Base-by-base conservation (phyloP, 2,888 invertebrate genomes). In the Nymphalis urticae region DNA sequence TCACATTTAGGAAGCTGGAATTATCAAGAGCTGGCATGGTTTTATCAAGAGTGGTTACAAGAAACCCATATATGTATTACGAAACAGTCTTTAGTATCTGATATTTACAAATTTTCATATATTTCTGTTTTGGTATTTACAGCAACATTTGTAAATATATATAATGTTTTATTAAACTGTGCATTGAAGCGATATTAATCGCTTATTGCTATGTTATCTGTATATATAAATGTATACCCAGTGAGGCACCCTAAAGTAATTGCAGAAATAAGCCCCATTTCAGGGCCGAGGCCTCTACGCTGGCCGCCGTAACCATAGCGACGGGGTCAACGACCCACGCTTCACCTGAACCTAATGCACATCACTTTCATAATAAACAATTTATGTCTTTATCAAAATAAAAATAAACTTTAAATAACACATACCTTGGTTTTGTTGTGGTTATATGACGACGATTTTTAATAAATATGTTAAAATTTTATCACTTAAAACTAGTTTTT, bases 251-350 rank as follows among this genome's bases (percentile, higher is more conserved):
- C 70, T 54, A 67, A 70, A 67, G 70, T 67, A 64, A 67, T 70
- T 70, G 69, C 66, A 65, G 64, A 59, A 66, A 70, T 66, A 66
- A 70, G 69, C 66, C 69, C 74, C 73, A 60, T 68, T 70, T 66
- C 75, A 72, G 75, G 67, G 68, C 72, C 72, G 77, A 76, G 77
- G 81, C 75, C 78, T 75, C 75, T 75, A 85, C 84, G 86, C 85
- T 83, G 83, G 82, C 84, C 81, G 79, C 83, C 79, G 89, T 92
- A 66, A 76, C 83, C 86, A 88, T 90, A 83, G 81, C 83, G 80
- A 89, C 91, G 76, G 77, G 90, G 86, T 89, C 89, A 84, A 85
- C 82, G 88, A 88, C 87, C 90, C 84, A 82, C 82, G 82, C 85
- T 78, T 79, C 79, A 82, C 73, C 76, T 71, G 79, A 77, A 80